phyloP scores from a whole-genome alignment of 1,140 invertebrate species.

The Bactericera cockerelli region DNA sequence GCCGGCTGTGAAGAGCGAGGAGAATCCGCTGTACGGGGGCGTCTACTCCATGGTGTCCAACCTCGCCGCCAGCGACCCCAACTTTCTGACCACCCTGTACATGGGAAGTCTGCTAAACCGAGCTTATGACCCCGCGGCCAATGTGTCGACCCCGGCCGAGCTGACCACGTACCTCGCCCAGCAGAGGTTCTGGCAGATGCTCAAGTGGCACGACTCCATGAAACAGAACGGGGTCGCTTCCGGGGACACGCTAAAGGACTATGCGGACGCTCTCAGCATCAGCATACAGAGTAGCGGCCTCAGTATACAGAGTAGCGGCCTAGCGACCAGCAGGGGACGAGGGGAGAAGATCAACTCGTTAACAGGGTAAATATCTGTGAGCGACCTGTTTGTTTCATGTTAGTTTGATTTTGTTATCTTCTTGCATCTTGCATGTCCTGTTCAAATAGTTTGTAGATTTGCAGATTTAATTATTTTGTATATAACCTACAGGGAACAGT shows the following conservation, averaged over 20 bases:
- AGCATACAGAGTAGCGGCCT: slow-evolving; percentile 2
- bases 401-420: too few relatives aligned
- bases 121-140: neutral
- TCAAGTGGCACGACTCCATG: slow-evolving; percentile 14
- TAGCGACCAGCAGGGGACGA: neutral
- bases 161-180: slow-evolving; percentile 29
- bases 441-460: too few relatives aligned
- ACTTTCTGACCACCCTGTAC: slow-evolving; percentile 41
- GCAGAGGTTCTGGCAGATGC: slow-evolving; percentile 32
- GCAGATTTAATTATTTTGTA: too few relatives aligned
- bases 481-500: too few relatives aligned
- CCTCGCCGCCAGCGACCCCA: slow-evolving; percentile 34
- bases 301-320: neutral
- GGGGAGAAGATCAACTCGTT: neutral
- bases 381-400: too few relatives aligned
- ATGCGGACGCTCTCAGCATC: neutral
- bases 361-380: slow-evolving; percentile 8
- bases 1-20: slow-evolving; percentile 10
- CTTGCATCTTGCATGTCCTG: too few relatives aligned
- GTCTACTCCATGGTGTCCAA: slow-evolving; percentile 19
- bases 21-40: slow-evolving; percentile 11
- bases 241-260: neutral
- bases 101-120: slow-evolving; percentile 36
- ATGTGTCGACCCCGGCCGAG: neutral
- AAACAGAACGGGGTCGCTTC: neutral